Conservation (phyloP, 2,888 invertebrate genomes). For the Tetragonula carbonaria region DNA sequence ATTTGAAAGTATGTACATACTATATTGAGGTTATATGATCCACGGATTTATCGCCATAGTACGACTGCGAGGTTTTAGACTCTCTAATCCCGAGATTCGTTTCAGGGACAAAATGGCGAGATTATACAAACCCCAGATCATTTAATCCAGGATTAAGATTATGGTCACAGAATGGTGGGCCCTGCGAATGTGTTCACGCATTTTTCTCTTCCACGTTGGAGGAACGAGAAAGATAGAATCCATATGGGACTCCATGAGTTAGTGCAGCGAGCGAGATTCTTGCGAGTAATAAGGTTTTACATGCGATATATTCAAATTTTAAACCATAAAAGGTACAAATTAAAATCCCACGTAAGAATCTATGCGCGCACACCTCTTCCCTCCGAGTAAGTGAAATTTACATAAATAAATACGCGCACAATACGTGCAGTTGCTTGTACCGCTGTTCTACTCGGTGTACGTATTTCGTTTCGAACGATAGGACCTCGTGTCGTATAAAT, state of each 20-base stretch:
- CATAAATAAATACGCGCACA: background rate
- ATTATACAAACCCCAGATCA: constrained; percentile 71
- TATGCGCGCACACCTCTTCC: background rate
- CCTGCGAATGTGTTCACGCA: constrained; percentile 57
- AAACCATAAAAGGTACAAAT: background rate
- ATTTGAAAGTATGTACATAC: constrained; percentile 48
- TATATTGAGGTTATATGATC: constrained; percentile 65
- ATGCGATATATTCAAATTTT: constrained; percentile 25
- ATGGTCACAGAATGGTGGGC: constrained; percentile 61
- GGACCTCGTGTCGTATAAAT: background rate
- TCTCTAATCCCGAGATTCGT: constrained; percentile 71
- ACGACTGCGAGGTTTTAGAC: constrained; percentile 65
- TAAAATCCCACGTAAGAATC: constrained; percentile 5
- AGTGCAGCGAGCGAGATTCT: constrained; percentile 29
- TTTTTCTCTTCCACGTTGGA: constrained; percentile 54
- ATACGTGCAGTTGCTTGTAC: background rate
- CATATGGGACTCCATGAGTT: constrained; percentile 48
- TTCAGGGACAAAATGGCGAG: constrained; percentile 70
- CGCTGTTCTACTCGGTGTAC: too few relatives aligned
- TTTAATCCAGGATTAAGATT: constrained; percentile 74
- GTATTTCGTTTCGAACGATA: background rate
- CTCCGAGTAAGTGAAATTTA: background rate
- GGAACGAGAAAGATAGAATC: constrained; percentile 46
- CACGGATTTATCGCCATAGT: constrained; percentile 66
- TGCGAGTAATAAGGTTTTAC: constrained; percentile 8